These are phyloP conservation scores for Arothron firmamentum DNA, from an alignment of 2,113 vertebrate species.

Conservation along the genomic window DNA sequence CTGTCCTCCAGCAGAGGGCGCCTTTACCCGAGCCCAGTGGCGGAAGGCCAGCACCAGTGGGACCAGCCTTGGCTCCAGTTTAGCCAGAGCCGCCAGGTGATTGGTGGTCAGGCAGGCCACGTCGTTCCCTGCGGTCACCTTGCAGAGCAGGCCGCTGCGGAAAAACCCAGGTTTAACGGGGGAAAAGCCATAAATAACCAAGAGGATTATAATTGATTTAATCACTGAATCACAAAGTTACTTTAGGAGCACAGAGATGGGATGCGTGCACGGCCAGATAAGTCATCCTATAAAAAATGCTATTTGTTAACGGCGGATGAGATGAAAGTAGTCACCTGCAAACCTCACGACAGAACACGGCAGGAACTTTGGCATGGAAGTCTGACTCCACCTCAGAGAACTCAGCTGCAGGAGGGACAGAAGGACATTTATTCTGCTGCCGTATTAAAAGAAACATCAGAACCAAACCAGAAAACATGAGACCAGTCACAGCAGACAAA, in stretches of 20 bases:
- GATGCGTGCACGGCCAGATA: too few relatives aligned
- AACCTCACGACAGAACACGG: slow-evolving; percentile 89
- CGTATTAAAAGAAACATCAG: not conserved
- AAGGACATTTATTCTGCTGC: not conserved
- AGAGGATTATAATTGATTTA: not conserved
- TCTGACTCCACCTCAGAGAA: slow-evolving; percentile 94
- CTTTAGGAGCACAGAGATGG: too few relatives aligned
- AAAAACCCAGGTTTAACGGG: not conserved
- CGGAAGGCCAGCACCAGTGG: slow-evolving; percentile 95
- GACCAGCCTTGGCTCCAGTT: slow-evolving; percentile 87
- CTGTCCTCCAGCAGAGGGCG: not conserved
- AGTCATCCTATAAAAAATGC: too few relatives aligned
- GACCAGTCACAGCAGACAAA: not conserved
- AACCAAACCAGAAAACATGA: not conserved
- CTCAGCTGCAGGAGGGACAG: slow-evolving; percentile 69
- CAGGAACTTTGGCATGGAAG: slow-evolving; percentile 98
- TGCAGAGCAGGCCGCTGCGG: slow-evolving; percentile 86
- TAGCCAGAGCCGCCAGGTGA: slow-evolving; percentile 87
- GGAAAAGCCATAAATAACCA: not conserved
- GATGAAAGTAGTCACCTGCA: slow-evolving; percentile 74
- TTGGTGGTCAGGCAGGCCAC: slow-evolving; percentile 96
- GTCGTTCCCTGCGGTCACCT: slow-evolving; percentile 96
- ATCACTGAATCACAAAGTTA: too few relatives aligned
- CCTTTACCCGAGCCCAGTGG: slow-evolving; percentile 90
- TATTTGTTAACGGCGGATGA: too few relatives aligned